Base-by-base conservation (phyloP, 2,113 vertebrate species). In the Glaucomys volans region DNA sequence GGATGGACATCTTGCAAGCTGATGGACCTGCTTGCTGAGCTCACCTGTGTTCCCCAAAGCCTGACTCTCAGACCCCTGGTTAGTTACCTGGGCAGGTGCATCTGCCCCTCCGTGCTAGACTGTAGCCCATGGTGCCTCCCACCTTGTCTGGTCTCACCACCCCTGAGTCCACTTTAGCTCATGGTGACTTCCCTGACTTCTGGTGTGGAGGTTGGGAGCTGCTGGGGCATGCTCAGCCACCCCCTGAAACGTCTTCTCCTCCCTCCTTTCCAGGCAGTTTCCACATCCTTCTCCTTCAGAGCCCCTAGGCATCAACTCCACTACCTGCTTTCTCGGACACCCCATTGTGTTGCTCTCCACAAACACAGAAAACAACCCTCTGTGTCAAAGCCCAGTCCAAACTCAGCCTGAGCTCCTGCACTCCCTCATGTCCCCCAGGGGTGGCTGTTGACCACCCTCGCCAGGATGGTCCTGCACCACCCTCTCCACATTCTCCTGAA, bases 391-490 rank as follows among this genome's bases (percentile, higher is more conserved):
- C 71, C 24, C 18, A 11, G 83, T n/a, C 37, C 2, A 50, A 50
- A 3, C n/a, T 47, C 74, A 2, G 59, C 30, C 71, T 16, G 69
- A 0, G 2, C 62, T 35, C 37, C 69, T 14, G 44, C 35, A 35
- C n/a, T n/a, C 64, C 30, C 8, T 77, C 59, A 16, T 13, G 5
- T 64, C 26, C 0, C 50, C 26, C 6, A n/a, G n/a, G n/a, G n/a
- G 16, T 17, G 37, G 59, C 66, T 7, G 1, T 8, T 1, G 28
- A 26, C 30, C 3, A 2, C 9, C 11, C 2, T 8, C 0, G 4
- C 44, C 28, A 40, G 2, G 69, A 57, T 57, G 2, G 8, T 7
- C 5, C 12, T 24, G 18, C 6, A 0, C 3, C 6, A 7, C 8
- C 12, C 4, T 18, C 32, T 40, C 69, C 16, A 12, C 4, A 0